phyloP scores from a whole-genome alignment of 2,888 invertebrate genomes.

The Callyntrura sp. region DNA sequence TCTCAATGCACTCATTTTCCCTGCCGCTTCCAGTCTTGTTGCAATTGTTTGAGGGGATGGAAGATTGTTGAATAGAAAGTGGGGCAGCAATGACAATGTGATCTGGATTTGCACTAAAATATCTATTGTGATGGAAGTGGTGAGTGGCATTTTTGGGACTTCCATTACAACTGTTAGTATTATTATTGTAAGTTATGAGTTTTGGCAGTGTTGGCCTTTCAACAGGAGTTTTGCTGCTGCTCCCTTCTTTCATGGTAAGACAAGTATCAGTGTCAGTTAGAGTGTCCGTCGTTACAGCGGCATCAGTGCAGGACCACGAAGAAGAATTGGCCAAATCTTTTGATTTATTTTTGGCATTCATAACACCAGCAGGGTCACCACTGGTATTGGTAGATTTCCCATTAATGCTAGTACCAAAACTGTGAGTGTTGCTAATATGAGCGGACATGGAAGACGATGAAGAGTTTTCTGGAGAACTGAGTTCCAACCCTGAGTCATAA shows the following conservation, averaged over 20 bases:
- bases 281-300: not conserved
- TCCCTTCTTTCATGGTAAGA: conserved; percentile 6
- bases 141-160: not conserved
- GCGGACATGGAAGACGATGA: conserved; percentile 61
- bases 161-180: not conserved
- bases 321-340: conserved; percentile 67
- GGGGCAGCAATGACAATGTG: conserved; percentile 75
- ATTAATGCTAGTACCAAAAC: not conserved
- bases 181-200: conserved; percentile 62
- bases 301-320: not conserved
- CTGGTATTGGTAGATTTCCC: conserved; percentile 26
- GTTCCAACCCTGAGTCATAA: conserved; percentile 83
- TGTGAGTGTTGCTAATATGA: not conserved
- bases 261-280: conserved; percentile 24
- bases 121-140: conserved; percentile 52
- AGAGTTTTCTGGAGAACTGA: conserved; percentile 82
- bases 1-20: not conserved
- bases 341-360: conserved; percentile 70
- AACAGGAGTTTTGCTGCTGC: conserved; percentile 4
- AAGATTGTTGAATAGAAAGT: conserved; percentile 59
- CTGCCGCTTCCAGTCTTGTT: conserved; percentile 29
- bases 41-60: not conserved
- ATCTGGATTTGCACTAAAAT: conserved; percentile 56
- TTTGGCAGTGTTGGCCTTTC: conserved; percentile 68
- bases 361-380: conserved; percentile 24